Evolutionary conservation across 1,140 invertebrate species (phyloP), one percentile per base, ranked within the genome.

Genomic region (Nasonia longicornis): DNA sequence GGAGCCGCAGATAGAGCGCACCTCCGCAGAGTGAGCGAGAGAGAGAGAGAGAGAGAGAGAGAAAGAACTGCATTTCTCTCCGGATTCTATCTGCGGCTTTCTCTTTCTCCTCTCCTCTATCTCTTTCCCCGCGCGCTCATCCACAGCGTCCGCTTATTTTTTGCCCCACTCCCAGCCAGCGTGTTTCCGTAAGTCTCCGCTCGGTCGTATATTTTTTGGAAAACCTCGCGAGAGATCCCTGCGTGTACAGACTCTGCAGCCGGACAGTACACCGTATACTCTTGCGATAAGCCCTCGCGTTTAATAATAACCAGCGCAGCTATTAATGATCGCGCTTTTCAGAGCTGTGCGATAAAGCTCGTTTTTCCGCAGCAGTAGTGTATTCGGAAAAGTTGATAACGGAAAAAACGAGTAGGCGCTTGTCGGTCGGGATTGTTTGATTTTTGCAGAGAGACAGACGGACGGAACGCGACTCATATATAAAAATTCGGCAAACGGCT

Each of bases 1-100:
- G 80, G 20, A n/a, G 52, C 35, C 81, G 80, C 80, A 86, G 87
- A 88, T 88, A 88, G 26, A 26, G 86, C 85, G 84, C 84, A 84
- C 84, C 84, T 82, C 85, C 83, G 35, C 35, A 26, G 7, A 8
- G 26, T 1, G 26, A 26, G 26, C 1, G 1, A 26, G 26, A 26
- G 26, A 26, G 26, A 26, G 26, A 26, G 26, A 26, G 26, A 26
- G 26, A 26, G 26, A 26, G 26, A 26, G 26, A 26, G 26, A 26
- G 26, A 85, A 84, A 85, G 83, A 83, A 77, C 83, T 84, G 69
- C 84, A 80, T 83, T 82, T 75, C 79, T 75, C 82, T 77, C 73
- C 64, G 45, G 66, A 76, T 74, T 80, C 79, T 48, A 31, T 70
- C 29, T 79, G 26, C 26, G n/a, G 52, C 67, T 69, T 42, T 80